Base-by-base conservation (phyloP, 2,797 vertebrate species). In the Danio kyathit region DNA sequence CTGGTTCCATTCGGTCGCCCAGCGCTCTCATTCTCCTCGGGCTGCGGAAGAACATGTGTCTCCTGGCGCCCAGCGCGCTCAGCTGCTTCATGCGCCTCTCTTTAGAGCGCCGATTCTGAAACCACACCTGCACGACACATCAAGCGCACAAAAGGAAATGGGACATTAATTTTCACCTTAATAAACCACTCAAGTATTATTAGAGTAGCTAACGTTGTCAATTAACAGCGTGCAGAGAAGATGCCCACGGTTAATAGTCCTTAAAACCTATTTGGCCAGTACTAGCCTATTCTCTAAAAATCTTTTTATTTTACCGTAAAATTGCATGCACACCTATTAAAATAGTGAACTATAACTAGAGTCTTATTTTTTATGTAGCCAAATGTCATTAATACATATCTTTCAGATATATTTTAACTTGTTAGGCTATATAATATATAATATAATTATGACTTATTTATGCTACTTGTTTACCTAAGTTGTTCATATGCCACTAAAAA, bases 51-150 rank as follows among this genome's bases (percentile, higher is more conserved):
- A 99, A 97, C 85, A 97, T 95, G 84, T 98, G 97, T 70, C 97
- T 94, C 49, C 97, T 91, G 4, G 95, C 91, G 0, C 96, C 94
- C 83, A 99, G 92, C 0, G 96, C 95, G 86, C 97, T 99, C 91
- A 98, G 92, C 90, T 98, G 97, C 90, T 99, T 98, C 97, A 98
- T 98, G 40, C 97, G 90, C 40, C 97, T 92, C 90, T 99, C 97
- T 88, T 99, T 99, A 21, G 97, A 99, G 83, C 97, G 90, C 7
- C 97, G 94, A 75, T 98, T 99, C 91, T 99, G 97, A 91, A 99
- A 99, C 97, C 97, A 99, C 21, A 99, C 97, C 97, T 98, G 89
- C 38, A 59, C 38, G 59, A 40, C 5, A 70, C 13, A 19, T 29
- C 29, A 29, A 61, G 51, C 74, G 29, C 5, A 69, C 43, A 29